phyloP scores from a whole-genome alignment of 1,140 invertebrate genomes.

The Zelostemma sp. region DNA sequence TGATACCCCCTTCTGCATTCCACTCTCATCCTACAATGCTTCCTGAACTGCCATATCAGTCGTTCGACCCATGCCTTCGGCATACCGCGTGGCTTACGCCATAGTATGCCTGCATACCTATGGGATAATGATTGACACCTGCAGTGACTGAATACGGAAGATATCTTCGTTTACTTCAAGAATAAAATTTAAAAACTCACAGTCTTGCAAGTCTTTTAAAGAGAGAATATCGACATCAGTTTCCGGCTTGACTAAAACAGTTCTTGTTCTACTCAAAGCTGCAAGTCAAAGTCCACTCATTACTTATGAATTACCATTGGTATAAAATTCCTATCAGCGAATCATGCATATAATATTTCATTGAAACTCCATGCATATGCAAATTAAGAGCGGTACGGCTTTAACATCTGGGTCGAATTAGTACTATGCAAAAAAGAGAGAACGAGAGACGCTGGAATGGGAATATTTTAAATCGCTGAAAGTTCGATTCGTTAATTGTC shows the following conservation, averaged over 20 bases:
- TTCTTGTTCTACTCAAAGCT: neutral
- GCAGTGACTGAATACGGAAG: constrained; percentile 12
- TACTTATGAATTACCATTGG: constrained; percentile 21
- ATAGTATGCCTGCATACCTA: constrained; percentile 63
- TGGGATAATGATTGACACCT: constrained; percentile 61
- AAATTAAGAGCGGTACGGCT: constrained; percentile 11
- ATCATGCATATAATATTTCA: constrained; percentile 31
- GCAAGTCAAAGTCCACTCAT: constrained; percentile 8
- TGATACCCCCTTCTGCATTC: no score
- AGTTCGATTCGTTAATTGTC: constrained; percentile 32
- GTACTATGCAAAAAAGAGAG: constrained; percentile 30
- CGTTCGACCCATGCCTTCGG: constrained; percentile 48
- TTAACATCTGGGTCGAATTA: constrained; percentile 5
- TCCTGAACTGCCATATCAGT: constrained; percentile 51
- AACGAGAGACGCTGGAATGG: constrained; percentile 13
- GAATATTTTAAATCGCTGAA: constrained; percentile 23
- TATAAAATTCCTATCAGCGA: constrained; percentile 14
- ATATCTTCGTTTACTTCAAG: no score
- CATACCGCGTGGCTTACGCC: constrained; percentile 61
- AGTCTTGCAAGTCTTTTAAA: no score
- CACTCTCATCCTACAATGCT: constrained; percentile 48
- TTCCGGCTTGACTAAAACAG: no score
- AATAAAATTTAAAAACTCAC: no score
- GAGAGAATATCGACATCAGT: no score
- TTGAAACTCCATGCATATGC: constrained; percentile 35